Evolutionary conservation across 2,797 vertebrate genomes (phyloP).

Genomic region (Mycteria americana): DNA sequence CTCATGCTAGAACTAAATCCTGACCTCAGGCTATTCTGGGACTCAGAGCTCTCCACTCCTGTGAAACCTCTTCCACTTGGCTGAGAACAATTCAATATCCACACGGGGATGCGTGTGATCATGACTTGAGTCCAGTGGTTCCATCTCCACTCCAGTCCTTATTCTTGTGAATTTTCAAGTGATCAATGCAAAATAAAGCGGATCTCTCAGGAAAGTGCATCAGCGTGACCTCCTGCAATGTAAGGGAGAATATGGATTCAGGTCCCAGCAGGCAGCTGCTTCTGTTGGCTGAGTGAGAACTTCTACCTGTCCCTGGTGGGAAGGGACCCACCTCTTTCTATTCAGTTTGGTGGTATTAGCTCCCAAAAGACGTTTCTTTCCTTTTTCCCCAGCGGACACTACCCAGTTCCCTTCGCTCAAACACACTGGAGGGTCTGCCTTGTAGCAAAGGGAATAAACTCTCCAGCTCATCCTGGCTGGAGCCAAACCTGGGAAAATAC

Average conservation of each 20-base stretch:
- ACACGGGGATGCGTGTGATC: rapidly evolving
- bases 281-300: not conserved
- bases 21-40: not conserved
- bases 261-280: not conserved
- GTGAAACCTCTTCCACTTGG: not conserved
- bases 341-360: not conserved
- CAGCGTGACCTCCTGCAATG: not conserved
- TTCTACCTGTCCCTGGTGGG: not conserved
- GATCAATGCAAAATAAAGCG: not conserved
- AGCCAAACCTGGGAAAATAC: not conserved
- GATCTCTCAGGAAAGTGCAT: not conserved
- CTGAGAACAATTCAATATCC: not conserved
- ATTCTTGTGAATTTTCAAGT: not conserved
- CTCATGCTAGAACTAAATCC: not conserved
- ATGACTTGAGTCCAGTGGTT: not conserved
- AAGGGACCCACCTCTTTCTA: not conserved
- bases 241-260: not conserved
- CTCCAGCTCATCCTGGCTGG: not conserved
- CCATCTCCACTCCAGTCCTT: not conserved
- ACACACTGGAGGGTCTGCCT: not conserved
- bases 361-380: not conserved
- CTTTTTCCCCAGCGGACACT: not conserved
- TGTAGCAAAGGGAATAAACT: not conserved
- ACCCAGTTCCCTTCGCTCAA: not conserved
- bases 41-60: not conserved